phyloP scores from a whole-genome alignment of 35 echinoderm and acorn worm genomes.

The Apostichopus californicus region DNA sequence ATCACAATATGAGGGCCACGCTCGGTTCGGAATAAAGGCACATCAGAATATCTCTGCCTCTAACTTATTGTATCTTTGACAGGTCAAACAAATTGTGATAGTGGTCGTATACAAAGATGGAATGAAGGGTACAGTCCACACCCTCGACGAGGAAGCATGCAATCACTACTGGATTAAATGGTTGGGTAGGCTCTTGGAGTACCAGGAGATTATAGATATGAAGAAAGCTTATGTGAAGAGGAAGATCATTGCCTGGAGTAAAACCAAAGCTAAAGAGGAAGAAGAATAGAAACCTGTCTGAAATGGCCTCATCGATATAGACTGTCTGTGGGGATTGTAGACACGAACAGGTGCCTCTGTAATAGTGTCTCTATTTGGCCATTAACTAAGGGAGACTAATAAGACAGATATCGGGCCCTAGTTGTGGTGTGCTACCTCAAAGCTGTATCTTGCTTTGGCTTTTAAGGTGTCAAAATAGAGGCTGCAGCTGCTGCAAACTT shows the following conservation, averaged over 20 bases:
- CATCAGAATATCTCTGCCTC: background rate
- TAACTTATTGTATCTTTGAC: background rate
- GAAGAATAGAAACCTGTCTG: background rate
- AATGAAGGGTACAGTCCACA: background rate
- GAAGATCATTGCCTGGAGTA: slow-evolving; percentile 44
- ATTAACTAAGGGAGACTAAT: too few species aligned
- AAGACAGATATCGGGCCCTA: too few species aligned
- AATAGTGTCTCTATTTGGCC: too few species aligned
- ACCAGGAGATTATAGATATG: slow-evolving; percentile 5
- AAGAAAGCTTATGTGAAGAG: slow-evolving; percentile 30
- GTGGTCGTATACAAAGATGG: slow-evolving; percentile 47
- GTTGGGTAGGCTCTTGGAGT: slow-evolving; percentile 32
- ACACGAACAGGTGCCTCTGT: too few species aligned
- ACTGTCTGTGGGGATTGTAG: too few species aligned
- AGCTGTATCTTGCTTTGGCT: too few species aligned
- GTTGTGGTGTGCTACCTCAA: too few species aligned
- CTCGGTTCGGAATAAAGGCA: too few species aligned
- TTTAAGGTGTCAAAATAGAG: too few species aligned
- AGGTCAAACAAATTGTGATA: slow-evolving; percentile 33
- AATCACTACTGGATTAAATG: slow-evolving; percentile 37
- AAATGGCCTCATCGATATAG: too few species aligned
- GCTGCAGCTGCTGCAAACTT: too few species aligned
- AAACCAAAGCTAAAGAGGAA: background rate
- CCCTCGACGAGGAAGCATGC: slow-evolving; percentile 17
- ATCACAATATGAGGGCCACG: too few species aligned